Base-by-base conservation (phyloP, 2,113 vertebrate species). In the Lasiurus borealis region DNA sequence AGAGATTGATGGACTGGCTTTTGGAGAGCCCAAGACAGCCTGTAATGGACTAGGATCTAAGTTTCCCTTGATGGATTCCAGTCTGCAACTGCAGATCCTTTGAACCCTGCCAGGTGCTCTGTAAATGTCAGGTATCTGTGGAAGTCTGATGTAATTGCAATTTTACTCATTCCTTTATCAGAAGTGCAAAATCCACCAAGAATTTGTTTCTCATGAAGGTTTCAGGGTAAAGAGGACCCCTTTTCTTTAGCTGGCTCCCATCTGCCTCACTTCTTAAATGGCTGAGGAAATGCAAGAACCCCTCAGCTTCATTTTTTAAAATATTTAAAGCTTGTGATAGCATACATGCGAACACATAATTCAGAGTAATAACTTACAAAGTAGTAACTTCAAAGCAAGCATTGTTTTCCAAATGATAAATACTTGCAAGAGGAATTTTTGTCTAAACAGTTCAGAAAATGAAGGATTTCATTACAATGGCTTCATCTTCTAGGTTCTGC, bases 401-500 rank as follows among this genome's bases (percentile, higher is more conserved):
- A 75, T 75, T 71, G 5, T 85, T 92, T 95, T 92, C 31, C 72
- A 87, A 90, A 64, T 71, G n/a, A 48, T 78, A 80, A 81, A 54
- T 87, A 62, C 34, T 73, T 87, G 25, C 46, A 50, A 90, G 50
- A 90, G 14, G n/a, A 90, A 80, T 95, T 62, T 77, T 80, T 92
- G 27, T 84, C 83, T 84, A 62, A 89, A 88, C 64, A 85, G 69
- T 73, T 86, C 85, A 89, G n/a, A 83, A 85, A 88, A 93, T 81
- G 40, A 66, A 57, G 13, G 54, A 80, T 82, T 86, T 89, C 34
- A 76, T 83, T 85, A 78, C 76, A 86, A 66, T 66, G 57, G 18
- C 36, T 95, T 87, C 72, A 59, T 44, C 8, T 48, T 48, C 44
- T 83, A 83, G 64, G 18, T 86, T 73, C n/a, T 66, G 8, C 44